Conservation (phyloP, 2,113 vertebrate species). For the Hydropotes inermis region DNA sequence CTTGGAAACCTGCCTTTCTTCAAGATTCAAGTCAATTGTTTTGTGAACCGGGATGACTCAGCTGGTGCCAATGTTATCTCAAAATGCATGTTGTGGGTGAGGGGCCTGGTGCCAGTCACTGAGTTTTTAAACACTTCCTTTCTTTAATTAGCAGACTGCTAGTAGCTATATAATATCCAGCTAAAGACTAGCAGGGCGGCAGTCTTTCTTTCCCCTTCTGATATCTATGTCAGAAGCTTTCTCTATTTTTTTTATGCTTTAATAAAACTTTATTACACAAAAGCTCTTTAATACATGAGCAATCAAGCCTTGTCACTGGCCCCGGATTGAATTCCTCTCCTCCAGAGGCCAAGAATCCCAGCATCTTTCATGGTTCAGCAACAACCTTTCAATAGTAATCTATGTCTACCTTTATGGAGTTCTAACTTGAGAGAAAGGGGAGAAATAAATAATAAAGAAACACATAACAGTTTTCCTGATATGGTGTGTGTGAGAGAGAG, state of each 20-base stretch:
- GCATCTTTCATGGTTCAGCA: not conserved
- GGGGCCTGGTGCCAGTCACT: not conserved
- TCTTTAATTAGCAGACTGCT: not conserved
- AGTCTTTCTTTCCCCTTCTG: not conserved
- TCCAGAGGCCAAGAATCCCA: not conserved
- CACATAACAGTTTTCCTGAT: not conserved
- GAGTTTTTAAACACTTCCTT: not conserved
- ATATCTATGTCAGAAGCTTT: not conserved
- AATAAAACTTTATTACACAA: not conserved
- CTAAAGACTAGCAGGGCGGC: not conserved
- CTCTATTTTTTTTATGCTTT: not conserved
- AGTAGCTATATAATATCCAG: not conserved
- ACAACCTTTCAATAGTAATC: not conserved
- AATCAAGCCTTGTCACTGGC: not conserved
- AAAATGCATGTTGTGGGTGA: not conserved
- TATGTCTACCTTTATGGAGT: not conserved
- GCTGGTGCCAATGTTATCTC: not conserved
- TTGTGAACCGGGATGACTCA: not conserved
- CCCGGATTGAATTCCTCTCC: not conserved
- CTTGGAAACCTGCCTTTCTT: not conserved
- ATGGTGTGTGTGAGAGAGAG: not conserved
- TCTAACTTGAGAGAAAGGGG: not conserved
- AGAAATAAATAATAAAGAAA: not conserved
- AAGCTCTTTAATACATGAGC: not conserved
- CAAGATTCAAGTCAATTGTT: not conserved